Base-by-base conservation (phyloP, 2,797 vertebrate genomes). In the Podarcis lilfordi region DNA sequence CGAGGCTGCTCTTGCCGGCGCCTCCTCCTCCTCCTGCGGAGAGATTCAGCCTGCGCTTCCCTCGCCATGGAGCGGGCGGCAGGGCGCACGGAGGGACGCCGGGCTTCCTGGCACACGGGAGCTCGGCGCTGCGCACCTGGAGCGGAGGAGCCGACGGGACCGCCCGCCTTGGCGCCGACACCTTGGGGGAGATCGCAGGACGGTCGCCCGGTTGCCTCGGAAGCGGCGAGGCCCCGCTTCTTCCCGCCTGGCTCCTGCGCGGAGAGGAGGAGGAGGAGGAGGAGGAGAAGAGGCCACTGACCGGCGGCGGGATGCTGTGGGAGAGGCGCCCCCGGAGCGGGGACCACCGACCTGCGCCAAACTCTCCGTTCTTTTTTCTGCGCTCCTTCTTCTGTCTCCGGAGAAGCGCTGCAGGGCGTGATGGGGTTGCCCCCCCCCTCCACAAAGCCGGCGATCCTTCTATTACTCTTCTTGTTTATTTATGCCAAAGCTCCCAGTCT, bases 51-150 rank as follows among this genome's bases (percentile, higher is more conserved):
- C n/a, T 59, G 76, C 15, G 83, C 66, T 19, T 8, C 89, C 75
- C 89, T 86, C 85, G 85, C 86, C 91, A 87, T 92, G 29, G 88
- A 71, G 59, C 79, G 37, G 2, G 29, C 83, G 88, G 77, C 29
- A 82, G 83, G 83, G 88, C 88, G 88, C 83, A 76, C 8, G 83
- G 7, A 21, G 84, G 69, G 29, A 37, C 64, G 50, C 88, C 68
- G 59, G 69, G 40, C 71, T 64, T 82, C 78, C 50, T 84, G 86
- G 86, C 76, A 82, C 86, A 23, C 80, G 82, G 78, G 68, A 64
- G 37, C 68, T 89, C 88, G 89, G 88, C 81, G 92, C 80, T 80
- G 87, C 40, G 84, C 66, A 79, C 88, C 68, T 85, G 89, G 71
- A 61, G 15, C 23, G 78, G 88, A 8, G 84, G 84, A 11, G 85